Evolutionary conservation across 2,797 vertebrate species (phyloP).

Genomic region (Liasis olivaceus): DNA sequence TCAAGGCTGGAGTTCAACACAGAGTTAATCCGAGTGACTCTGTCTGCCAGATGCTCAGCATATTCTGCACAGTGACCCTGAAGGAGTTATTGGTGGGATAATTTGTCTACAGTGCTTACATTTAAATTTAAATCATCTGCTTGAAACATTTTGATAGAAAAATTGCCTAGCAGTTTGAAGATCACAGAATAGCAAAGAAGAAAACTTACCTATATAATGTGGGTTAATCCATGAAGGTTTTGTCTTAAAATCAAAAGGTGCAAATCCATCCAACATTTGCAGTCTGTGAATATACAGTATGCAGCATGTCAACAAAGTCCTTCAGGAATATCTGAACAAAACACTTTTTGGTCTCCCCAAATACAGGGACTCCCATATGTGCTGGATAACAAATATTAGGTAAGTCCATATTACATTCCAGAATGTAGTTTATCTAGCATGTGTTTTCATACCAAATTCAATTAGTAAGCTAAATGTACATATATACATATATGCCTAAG

Average conservation of each 20-base stretch:
- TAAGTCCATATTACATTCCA: not conserved
- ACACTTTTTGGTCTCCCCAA: not conserved
- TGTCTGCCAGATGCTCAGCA: too few relatives aligned
- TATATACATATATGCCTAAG: not conserved
- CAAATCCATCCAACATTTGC: constrained; percentile 84
- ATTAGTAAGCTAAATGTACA: not conserved
- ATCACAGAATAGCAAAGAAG: not conserved
- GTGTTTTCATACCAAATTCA: not conserved
- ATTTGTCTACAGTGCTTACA: not conserved
- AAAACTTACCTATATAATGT: constrained; percentile 85
- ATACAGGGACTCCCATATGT: not conserved
- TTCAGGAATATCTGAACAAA: not conserved
- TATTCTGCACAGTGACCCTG: too few relatives aligned
- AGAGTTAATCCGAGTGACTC: too few relatives aligned
- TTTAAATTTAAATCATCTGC: not conserved
- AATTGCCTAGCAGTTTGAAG: not conserved
- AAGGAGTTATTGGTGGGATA: not conserved
- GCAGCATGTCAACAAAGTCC: not conserved
- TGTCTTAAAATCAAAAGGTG: constrained; percentile 90
- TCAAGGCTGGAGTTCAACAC: too few relatives aligned
- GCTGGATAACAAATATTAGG: not conserved
- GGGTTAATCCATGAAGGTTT: constrained; percentile 86
- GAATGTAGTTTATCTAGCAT: not conserved
- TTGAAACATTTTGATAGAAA: not conserved
- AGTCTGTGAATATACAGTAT: constrained; percentile 72